Percentiles rank a stretch among this genome's conserved stretches.
These are phyloP conservation scores for Leontopithecus rosalia DNA, from an alignment of 2,797 vertebrate genomes.

Conservation along the genomic window DNA sequence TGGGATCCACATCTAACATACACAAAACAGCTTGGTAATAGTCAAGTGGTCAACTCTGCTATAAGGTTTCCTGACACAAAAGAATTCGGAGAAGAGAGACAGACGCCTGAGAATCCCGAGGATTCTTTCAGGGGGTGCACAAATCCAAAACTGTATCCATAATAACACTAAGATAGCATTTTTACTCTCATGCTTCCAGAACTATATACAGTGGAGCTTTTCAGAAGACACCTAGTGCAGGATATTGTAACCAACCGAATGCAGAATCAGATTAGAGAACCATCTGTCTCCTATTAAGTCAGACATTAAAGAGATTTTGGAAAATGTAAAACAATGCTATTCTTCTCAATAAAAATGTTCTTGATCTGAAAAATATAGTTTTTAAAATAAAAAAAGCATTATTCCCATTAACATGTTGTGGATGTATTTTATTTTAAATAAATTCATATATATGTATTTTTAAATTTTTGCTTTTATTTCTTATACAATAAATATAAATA, in stretches of 20 bases:
- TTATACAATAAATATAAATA: background rate
- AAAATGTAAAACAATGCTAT: conserved; percentile 39
- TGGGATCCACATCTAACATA: background rate
- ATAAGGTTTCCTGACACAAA: background rate
- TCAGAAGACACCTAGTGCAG: background rate
- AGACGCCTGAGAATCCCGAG: background rate
- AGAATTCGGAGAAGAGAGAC: background rate
- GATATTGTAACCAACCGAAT: conserved; percentile 50
- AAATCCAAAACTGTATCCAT: background rate
- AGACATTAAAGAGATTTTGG: conserved; percentile 22
- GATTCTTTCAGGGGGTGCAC: background rate
- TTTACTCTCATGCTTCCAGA: background rate
- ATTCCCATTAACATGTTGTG: background rate
- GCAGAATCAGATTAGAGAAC: conserved; percentile 55
- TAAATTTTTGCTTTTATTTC: conserved; percentile 9
- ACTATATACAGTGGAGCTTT: background rate
- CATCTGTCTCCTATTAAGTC: conserved; percentile 40
- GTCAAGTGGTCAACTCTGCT: background rate
- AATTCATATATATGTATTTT: background rate
- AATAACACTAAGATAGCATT: background rate
- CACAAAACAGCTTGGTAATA: background rate
- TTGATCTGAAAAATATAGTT: conserved; percentile 3
- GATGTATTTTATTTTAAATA: background rate
- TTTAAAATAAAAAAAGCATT: background rate
- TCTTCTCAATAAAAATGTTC: conserved; percentile 49